phyloP scores from a whole-genome alignment of 2,113 vertebrate genomes.

The Trichomycterus rosablanca region DNA sequence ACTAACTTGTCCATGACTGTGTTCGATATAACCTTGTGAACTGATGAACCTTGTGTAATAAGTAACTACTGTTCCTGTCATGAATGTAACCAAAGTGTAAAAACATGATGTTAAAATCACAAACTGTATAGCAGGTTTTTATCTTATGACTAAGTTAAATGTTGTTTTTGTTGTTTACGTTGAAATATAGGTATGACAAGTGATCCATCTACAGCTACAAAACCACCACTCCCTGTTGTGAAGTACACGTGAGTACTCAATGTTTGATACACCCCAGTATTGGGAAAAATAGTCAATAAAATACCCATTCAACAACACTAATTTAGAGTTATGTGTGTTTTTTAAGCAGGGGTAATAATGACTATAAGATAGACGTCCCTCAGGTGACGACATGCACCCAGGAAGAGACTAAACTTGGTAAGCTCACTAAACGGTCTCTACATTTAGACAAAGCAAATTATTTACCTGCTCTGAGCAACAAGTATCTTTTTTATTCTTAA shows the following conservation, averaged over 20 bases:
- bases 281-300: background rate
- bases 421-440: conserved; percentile 27
- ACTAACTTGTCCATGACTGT: too few relatives aligned
- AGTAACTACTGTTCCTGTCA: too few relatives aligned
- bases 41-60: too few relatives aligned
- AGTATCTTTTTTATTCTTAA: conserved; percentile 45
- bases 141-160: conserved; percentile 42
- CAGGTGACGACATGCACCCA: conserved; percentile 62
- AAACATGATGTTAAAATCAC: too few relatives aligned
- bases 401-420: conserved; percentile 80
- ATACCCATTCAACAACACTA: background rate
- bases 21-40: too few relatives aligned
- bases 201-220: conserved; percentile 27
- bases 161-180: background rate
- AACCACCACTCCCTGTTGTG: conserved; percentile 3
- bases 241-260: conserved; percentile 29
- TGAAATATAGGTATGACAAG: conserved; percentile 24
- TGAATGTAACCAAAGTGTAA: too few relatives aligned
- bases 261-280: background rate
- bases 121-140: too few relatives aligned
- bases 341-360: conserved; percentile 73
- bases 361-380: conserved; percentile 68
- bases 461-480: background rate
- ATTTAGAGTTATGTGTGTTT: conserved; percentile 2
- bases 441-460: background rate